Base-by-base conservation (phyloP, 2,113 vertebrate species). In the Ailurus styani region DNA sequence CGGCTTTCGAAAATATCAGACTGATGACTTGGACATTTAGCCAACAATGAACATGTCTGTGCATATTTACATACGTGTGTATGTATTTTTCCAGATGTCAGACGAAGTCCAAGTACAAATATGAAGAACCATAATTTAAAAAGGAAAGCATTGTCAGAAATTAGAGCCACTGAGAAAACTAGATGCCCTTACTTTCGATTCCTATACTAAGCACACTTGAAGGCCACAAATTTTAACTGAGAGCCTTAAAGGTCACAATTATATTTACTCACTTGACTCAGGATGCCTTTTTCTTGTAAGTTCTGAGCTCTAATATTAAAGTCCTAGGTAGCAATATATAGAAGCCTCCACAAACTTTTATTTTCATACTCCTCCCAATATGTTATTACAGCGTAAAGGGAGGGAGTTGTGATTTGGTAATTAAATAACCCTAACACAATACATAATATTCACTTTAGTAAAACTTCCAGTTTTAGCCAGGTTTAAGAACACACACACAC, bases 191-290 rank as follows among this genome's bases (percentile, higher is more conserved):
- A 72, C 29, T 81, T 79, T 85, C 11, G 29, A 27, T 79, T 66
- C 60, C 70, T 72, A 60, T n/a, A 52, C 25, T 66, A 64, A 84
- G 40, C 45, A 68, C 6, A 91, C 1, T 42, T 21, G 3, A 20
- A 83, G 64, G 8, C 66, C 90, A 96, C 70, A 93, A 95, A 72
- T 40, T 64, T 37, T 77, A 91, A 91, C 29, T 29, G 95, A 82
- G 12, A 14, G 25, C 21, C 42, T 83, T 54, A 77, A 62, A 31
- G 50, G 34, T 90, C 52, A 86, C 3, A 84, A 84, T 47, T 31
- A 77, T 12, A 55, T n/a, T 79, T 62, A 75, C 54, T 45, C 18
- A 78, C 14, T 84, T 20, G 25, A 84, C 21, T 79, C n/a, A 75
- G 45, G n/a, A 72, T 84, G 4, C 11, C 85, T 68, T 95, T 86